phyloP scores from a whole-genome alignment of 2,888 invertebrate species.

The Rutpela maculata region DNA sequence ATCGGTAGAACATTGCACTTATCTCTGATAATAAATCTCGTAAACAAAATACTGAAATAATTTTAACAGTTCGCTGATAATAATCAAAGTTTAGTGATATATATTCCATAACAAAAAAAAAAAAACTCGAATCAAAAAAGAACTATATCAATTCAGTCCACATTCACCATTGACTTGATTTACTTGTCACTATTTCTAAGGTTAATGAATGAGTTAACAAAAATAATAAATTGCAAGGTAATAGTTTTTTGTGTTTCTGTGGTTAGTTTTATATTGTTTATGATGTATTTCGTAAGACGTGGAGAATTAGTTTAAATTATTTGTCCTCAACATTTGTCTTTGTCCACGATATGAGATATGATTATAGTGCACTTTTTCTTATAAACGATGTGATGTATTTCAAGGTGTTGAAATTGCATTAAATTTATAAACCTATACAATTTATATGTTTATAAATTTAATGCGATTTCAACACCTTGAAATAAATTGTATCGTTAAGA shows the following conservation, averaged over 20 bases:
- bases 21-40: no score
- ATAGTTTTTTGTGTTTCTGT: not conserved
- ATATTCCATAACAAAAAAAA: no score
- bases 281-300: not conserved
- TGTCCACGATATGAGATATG: not conserved
- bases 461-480: no score
- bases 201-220: not conserved
- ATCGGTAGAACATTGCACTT: no score
- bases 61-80: no score
- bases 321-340: not conserved
- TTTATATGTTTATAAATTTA: no score
- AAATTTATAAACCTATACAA: not conserved
- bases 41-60: no score
- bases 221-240: not conserved
- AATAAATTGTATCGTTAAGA: no score
- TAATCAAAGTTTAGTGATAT: no score
- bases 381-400: not conserved
- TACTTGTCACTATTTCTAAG: not conserved
- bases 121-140: no score
- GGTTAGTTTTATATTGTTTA: not conserved
- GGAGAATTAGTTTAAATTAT: not conserved
- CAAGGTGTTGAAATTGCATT: conserved; percentile 13
- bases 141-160: no score
- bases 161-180: no score
- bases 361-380: conserved; percentile 4